These are phyloP conservation scores for Apodemia mormo DNA, from an alignment of 2,888 invertebrate species.

Conservation along the genomic window DNA sequence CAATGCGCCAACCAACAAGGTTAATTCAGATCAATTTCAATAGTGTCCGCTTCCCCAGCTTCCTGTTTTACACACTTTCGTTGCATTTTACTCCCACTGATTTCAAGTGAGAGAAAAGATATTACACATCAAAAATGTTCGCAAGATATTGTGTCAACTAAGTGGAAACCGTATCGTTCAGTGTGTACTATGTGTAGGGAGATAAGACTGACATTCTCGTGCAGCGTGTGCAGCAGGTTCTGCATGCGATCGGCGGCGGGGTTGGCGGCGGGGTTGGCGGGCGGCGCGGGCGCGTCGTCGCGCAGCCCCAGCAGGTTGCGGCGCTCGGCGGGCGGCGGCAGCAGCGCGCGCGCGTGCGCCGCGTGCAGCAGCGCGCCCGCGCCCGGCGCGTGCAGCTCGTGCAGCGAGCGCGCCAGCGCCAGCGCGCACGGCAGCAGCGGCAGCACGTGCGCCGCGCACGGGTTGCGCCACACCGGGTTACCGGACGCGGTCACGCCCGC, in stretches of 20 bases:
- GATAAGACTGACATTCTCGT: conserved; percentile 77
- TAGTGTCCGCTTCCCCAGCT: too few species aligned
- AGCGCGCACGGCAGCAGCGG: conserved; percentile 91
- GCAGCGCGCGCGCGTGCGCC: conserved; percentile 86
- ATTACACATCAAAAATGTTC: too few species aligned
- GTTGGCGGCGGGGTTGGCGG: conserved; percentile 32
- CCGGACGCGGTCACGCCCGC: conserved; percentile 88
- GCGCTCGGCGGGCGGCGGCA: conserved; percentile 88
- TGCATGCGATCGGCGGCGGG: conserved; percentile 90
- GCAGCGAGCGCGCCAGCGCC: conserved; percentile 88
- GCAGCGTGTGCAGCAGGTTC: conserved; percentile 87
- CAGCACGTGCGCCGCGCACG: conserved; percentile 91
- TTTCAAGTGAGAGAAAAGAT: too few species aligned
- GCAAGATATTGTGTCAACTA: too few species aligned
- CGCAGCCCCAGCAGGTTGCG: conserved; percentile 87
- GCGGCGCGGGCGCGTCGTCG: conserved; percentile 70
- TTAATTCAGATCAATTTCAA: too few species aligned
- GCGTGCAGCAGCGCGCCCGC: conserved; percentile 84
- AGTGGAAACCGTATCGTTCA: too few species aligned
- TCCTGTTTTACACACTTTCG: too few species aligned
- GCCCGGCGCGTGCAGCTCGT: conserved; percentile 88
- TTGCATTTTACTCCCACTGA: too few species aligned
- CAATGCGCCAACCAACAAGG: too few species aligned
- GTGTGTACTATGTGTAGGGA: too few species aligned
- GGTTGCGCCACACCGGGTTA: conserved; percentile 92